phyloP scores from a whole-genome alignment of 1,140 invertebrate species.

The Ceratitis capitata region DNA sequence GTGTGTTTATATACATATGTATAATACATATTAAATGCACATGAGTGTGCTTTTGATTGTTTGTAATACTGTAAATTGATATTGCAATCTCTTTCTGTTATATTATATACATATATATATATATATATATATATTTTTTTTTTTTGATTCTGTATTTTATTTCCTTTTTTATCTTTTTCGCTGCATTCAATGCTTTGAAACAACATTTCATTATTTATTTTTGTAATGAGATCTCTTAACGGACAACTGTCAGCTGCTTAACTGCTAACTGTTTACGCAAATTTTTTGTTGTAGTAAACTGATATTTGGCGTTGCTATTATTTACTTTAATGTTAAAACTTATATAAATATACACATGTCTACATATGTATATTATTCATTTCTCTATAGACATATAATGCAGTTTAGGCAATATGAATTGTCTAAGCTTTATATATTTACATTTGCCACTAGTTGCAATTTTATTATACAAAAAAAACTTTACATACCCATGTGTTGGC shows the following conservation, averaged over 20 bases:
- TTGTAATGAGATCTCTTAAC: not conserved
- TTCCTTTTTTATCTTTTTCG: not conserved
- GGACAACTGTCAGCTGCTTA: slow-evolving; percentile 1
- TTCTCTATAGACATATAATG: too few species aligned
- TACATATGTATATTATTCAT: not conserved
- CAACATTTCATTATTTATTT: not conserved
- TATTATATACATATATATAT: too few species aligned
- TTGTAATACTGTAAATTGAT: too few species aligned
- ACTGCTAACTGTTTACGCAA: not conserved
- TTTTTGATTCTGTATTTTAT: not conserved
- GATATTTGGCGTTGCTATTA: not conserved
- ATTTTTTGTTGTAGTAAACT: slow-evolving; percentile 5
- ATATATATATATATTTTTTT: not conserved
- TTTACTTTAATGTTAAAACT: not conserved
- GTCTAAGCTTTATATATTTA: too few species aligned
- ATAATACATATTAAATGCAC: not conserved
- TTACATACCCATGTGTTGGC: too few species aligned
- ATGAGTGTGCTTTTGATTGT: not conserved
- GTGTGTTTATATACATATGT: not conserved
- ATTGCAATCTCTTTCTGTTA: too few species aligned
- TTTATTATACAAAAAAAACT: too few species aligned
- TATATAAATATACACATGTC: not conserved
- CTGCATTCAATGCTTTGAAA: not conserved
- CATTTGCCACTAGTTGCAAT: not conserved
- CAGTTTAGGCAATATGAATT: too few species aligned